Conservation (phyloP, 2,888 invertebrate species). For the Arrhopalites spinosus region DNA sequence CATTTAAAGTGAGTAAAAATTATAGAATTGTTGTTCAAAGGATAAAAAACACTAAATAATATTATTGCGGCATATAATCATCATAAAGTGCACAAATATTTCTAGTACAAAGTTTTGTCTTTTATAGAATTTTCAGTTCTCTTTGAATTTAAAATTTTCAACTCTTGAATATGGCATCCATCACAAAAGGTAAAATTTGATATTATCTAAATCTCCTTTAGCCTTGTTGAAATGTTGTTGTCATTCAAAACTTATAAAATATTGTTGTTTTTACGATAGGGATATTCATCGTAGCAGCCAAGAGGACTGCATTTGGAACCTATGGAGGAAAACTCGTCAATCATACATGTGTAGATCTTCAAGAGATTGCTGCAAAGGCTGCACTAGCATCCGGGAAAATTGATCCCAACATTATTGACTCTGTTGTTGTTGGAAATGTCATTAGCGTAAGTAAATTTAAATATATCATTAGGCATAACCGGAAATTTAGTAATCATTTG, state of each 20-base stretch:
- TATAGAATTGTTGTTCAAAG: too few species aligned
- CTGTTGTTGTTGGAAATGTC: slow-evolving; percentile 85
- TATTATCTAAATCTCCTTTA: neutral
- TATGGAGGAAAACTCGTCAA: slow-evolving; percentile 84
- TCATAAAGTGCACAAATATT: too few species aligned
- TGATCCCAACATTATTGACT: slow-evolving; percentile 83
- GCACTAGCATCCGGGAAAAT: slow-evolving; percentile 79
- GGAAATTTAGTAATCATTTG: slow-evolving; percentile 23
- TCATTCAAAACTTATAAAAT: neutral
- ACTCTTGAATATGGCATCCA: neutral
- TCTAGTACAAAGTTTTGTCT: too few species aligned
- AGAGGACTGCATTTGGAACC: slow-evolving; percentile 2
- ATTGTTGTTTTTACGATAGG: neutral
- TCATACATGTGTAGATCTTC: slow-evolving; percentile 76
- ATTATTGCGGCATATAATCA: too few species aligned
- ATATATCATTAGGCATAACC: slow-evolving; percentile 11
- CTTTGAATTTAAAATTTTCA: too few species aligned
- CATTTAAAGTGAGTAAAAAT: too few species aligned
- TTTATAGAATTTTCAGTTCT: too few species aligned
- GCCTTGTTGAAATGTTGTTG: neutral
- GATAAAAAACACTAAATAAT: too few species aligned
- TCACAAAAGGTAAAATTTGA: slow-evolving; percentile 4
- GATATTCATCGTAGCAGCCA: neutral
- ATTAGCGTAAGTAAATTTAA: slow-evolving; percentile 69
- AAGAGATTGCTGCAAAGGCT: slow-evolving; percentile 78